These are phyloP conservation scores for Blera fallax DNA, from an alignment of 2,888 invertebrate species.

Conservation along the genomic window DNA sequence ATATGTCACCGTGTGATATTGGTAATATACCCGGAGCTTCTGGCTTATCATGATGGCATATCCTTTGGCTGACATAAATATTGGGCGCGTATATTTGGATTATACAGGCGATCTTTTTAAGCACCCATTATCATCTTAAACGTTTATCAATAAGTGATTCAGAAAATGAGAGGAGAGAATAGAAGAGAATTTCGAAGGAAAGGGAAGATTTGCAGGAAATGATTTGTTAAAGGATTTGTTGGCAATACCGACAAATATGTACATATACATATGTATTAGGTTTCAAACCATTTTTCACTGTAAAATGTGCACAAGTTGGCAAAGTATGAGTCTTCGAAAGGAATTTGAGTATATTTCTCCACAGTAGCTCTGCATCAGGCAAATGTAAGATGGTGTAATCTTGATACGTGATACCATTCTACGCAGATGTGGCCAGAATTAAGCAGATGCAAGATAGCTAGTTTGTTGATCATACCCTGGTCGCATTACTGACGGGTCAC, in stretches of 20 bases:
- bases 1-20: slow-evolving; percentile 44
- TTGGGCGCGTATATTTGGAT: slow-evolving; percentile 34
- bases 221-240: background rate
- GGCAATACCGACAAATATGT: background rate
- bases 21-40: slow-evolving; percentile 9
- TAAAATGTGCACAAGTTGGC: too few relatives aligned
- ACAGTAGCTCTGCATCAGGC: too few relatives aligned
- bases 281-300: too few relatives aligned
- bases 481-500: too few relatives aligned
- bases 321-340: too few relatives aligned
- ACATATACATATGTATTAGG: too few relatives aligned
- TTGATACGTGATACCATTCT: too few relatives aligned
- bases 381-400: too few relatives aligned
- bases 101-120: slow-evolving; percentile 26
- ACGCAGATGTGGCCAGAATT: too few relatives aligned
- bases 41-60: slow-evolving; percentile 41
- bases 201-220: background rate
- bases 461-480: too few relatives aligned
- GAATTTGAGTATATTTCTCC: too few relatives aligned
- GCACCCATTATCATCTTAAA: slow-evolving; percentile 37
- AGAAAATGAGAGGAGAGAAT: slow-evolving; percentile 2
- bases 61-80: slow-evolving; percentile 3
- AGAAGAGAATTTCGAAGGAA: slow-evolving; percentile 8
- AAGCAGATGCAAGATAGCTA: too few relatives aligned
- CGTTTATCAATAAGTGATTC: slow-evolving; percentile 38